Percentiles rank a stretch among this genome's conserved stretches.
phyloP scores from a whole-genome alignment of 2,888 invertebrate species.

The Eristalis intricaria region DNA sequence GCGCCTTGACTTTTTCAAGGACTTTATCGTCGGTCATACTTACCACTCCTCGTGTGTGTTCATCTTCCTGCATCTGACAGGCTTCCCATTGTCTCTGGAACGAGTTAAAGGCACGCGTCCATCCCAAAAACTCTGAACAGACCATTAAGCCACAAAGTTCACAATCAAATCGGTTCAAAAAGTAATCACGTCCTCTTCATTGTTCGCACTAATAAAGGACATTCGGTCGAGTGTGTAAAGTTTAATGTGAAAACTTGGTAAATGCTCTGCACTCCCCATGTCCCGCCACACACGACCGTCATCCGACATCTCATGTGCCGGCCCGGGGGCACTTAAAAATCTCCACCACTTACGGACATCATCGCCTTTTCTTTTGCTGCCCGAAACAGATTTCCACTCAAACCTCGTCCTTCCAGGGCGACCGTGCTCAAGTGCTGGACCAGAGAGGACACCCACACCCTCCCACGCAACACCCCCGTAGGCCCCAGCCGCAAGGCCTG shows the following conservation, averaged over 20 bases:
- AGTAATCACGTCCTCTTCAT: background rate
- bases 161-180: background rate
- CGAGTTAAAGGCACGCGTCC: background rate
- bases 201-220: background rate
- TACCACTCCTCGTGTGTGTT: background rate
- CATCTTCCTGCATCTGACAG: background rate
- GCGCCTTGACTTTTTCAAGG: background rate
- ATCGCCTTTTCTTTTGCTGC: slow-evolving; percentile 6
- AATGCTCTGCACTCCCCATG: background rate
- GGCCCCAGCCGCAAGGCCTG: background rate
- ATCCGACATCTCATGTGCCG: background rate
- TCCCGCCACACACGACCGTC: background rate
- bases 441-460: background rate
- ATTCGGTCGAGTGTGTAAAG: slow-evolving; percentile 17
- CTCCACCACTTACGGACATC: slow-evolving; percentile 2
- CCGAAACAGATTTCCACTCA: slow-evolving; percentile 18
- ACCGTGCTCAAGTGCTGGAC: slow-evolving; percentile 6
- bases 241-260: slow-evolving; percentile 1
- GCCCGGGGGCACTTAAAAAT: slow-evolving; percentile 13
- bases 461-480: background rate
- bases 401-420: background rate
- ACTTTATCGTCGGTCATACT: background rate
- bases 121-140: background rate
- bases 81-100: background rate
- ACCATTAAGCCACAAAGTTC: background rate